Evolutionary conservation across 2,888 invertebrate genomes (phyloP).

Genomic region (Eurytoma californica): DNA sequence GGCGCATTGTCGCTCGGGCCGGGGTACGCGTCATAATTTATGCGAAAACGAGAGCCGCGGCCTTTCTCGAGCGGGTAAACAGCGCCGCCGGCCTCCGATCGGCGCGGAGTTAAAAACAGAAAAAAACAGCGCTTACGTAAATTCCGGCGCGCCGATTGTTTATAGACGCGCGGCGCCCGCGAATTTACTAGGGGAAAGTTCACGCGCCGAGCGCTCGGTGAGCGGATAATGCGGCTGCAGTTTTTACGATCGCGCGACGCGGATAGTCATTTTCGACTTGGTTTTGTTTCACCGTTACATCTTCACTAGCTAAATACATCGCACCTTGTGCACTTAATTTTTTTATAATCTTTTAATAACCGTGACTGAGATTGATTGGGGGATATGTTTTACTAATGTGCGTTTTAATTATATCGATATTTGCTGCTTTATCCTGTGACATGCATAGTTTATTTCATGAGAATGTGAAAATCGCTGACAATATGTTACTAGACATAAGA

Average conservation of each 20-base stretch:
- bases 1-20: constrained; percentile 49
- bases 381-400: no score
- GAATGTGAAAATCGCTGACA: no score
- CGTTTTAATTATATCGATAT: background rate
- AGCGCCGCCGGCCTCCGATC: constrained; percentile 18
- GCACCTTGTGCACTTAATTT: no score
- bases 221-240: background rate
- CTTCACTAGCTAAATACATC: no score
- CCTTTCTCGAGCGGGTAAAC: constrained; percentile 38
- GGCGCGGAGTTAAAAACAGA: background rate
- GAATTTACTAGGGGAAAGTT: constrained; percentile 41
- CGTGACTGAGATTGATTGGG: background rate
- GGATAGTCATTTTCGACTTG: background rate
- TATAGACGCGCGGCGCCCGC: background rate
- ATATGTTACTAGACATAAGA: no score
- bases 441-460: no score
- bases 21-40: constrained; percentile 29
- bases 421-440: background rate
- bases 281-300: background rate
- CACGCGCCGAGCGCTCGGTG: background rate
- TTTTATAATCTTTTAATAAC: no score
- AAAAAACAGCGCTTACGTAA: constrained; percentile 23
- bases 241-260: background rate
- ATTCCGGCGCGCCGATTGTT: background rate
- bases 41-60: constrained; percentile 24